Base-by-base conservation (phyloP, 2,797 vertebrate genomes). In the Esox masquinongy region DNA sequence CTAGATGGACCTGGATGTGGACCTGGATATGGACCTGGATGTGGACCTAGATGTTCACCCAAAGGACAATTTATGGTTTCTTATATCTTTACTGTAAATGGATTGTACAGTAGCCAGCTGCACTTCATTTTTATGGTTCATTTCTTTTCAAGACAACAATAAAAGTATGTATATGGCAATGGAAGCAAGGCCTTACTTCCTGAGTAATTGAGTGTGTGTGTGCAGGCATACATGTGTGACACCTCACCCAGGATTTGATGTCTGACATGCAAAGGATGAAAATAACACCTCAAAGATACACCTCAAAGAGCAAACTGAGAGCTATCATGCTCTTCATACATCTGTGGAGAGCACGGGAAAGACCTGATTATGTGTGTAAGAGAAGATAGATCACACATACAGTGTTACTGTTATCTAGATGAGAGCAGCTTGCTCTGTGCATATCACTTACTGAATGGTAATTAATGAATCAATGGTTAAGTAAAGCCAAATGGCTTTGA, bases 31-130 rank as follows among this genome's bases (percentile, higher is more conserved):
- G 36, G 0, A 39, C 36, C 7, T 39, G 36, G 36, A 39, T 8
- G 36, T 1, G 67, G 19, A 63, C 73, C 87, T 81, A 87, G 81
- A 91, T 89, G 88, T 84, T 47, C 43, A 14, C 43, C 43, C 12
- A 87, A 88, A 87, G 90, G 84, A 87, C 80, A 90, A 94, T 92
- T 91, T 91, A 93, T 93, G 88, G 84, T 87, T 87, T 88, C 85
- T 92, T 90, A 93, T 92, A 93, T 88, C 76, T 76, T 82, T 88
- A 88, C 85, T 88, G 88, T 89, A 91, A 90, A 93, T 90, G 84
- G 86, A 91, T 87, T 92, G 89, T 90, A 89, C 88, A 90, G 82
- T 89, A 85, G 88, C 90, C 83, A 61, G 88, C 87, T 91, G 87
- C 88, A 88, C 14, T 7, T 47, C 80, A 90, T 90, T 90, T 75